Evolutionary conservation across 2,113 vertebrate species (phyloP), one percentile per base, ranked within the genome.

Genomic region (Gopherus flavomarginatus): DNA sequence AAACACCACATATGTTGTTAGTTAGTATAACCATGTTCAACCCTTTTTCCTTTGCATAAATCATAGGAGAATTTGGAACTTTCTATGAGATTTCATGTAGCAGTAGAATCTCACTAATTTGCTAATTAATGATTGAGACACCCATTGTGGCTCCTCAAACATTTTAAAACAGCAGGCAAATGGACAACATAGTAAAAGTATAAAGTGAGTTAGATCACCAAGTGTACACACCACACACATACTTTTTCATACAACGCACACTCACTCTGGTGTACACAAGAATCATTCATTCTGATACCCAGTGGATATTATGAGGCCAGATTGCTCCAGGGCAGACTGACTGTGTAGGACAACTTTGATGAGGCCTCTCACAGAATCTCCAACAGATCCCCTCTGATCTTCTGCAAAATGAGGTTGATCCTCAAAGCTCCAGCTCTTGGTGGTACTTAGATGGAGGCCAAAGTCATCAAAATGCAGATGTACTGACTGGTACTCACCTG

Each of bases 1-100:
- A 96, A 97, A 92, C 26, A 96, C 89, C 90, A 90, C 94, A 96
- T 35, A 94, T 90, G 81, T 94, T 94, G 83, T 93, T 96, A 92
- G 83, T 95, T 96, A 87, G 86, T 94, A 86, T 56, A 90, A 83
- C 78, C 85, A 88, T 86, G 50, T 6, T 89, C 94, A 90, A 96
- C 87, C 87, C n/a, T 78, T 87, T 52, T n/a, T 87, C 10, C 81
- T 93, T 85, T 42, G 11, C 78, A 77, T 94, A 95, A 86, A 95
- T 83, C 86, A n/a, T 31, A 88, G 93, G 88, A 44, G 0, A 88
- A 85, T 86, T 95, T 86, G 85, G 59, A 95, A 72, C 94, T 92
- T 96, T 95, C 93, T 96, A 49, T 87, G 69, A 90, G 77, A 89
- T 53, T 69, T 59, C 95, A 54, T 14, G 2, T 91, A 92, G 88